Conservation (phyloP, 2,888 invertebrate genomes). For the Lacanobia oleracea region DNA sequence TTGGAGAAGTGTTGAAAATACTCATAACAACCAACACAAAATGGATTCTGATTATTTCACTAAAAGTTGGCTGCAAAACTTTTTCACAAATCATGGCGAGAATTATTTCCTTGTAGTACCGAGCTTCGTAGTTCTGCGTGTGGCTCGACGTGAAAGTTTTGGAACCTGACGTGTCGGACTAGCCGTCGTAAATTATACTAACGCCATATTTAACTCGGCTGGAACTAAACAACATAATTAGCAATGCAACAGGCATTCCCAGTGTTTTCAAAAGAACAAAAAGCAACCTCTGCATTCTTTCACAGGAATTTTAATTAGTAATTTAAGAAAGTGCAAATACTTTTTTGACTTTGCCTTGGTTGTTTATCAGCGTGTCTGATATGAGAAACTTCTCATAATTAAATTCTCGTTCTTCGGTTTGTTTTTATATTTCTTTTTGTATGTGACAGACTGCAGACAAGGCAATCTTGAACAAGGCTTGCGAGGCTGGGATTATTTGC, state of each 20-base stretch:
- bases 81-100: constrained; percentile 31
- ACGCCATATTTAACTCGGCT: constrained; percentile 40
- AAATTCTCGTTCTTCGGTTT: constrained; percentile 14
- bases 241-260: constrained; percentile 46
- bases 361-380: constrained; percentile 22
- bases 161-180: constrained; percentile 25
- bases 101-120: constrained; percentile 30
- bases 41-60: neutral
- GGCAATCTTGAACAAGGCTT: neutral
- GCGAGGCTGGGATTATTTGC: neutral
- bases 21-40: constrained; percentile 12
- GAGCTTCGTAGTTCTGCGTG: neutral
- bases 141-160: constrained; percentile 41
- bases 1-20: constrained; percentile 19
- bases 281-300: constrained; percentile 38
- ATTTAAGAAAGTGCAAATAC: constrained; percentile 37
- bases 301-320: constrained; percentile 59
- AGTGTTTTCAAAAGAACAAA: constrained; percentile 42
- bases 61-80: constrained; percentile 18
- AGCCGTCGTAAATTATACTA: constrained; percentile 43
- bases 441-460: neutral
- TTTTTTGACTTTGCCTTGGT: constrained; percentile 19
- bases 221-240: constrained; percentile 50
- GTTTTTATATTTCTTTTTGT: constrained; percentile 23
- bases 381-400: constrained; percentile 35